A percentile compares a stretch with the other conserved stretches of the same genome.
Evolutionary conservation across 2,888 invertebrate genomes (phyloP).

Genomic region (Microchrysa polita): DNA sequence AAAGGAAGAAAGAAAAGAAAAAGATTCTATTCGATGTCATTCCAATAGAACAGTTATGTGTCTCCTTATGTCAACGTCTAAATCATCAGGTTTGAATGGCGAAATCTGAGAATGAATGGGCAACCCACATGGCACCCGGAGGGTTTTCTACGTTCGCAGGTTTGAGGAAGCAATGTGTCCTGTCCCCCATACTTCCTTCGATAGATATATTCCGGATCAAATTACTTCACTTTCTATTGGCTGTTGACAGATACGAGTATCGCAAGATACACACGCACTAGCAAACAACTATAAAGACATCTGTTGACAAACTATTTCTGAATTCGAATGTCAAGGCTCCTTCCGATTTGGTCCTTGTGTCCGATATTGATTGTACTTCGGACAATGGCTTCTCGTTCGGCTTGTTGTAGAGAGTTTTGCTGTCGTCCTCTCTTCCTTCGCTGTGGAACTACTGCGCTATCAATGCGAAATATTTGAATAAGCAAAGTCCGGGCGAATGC

Average conservation of each 20-base stretch:
- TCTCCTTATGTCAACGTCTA: conserved; percentile 32
- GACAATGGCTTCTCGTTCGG: not conserved
- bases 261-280: conserved; percentile 43
- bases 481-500: too few relatives aligned
- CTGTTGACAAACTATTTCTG: conserved; percentile 49
- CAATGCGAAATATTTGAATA: too few relatives aligned
- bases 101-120: conserved; percentile 19
- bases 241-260: conserved; percentile 44
- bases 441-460: too few relatives aligned
- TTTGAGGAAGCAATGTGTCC: too few relatives aligned
- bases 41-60: conserved; percentile 22
- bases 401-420: too few relatives aligned
- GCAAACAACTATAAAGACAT: conserved; percentile 47
- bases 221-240: conserved; percentile 43
- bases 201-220: conserved; percentile 28
- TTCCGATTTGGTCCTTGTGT: conserved; percentile 47
- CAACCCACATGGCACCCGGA: not conserved
- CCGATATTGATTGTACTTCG: conserved; percentile 23
- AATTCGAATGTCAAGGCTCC: conserved; percentile 48
- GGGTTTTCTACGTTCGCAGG: conserved; percentile 6
- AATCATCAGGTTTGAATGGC: conserved; percentile 38
- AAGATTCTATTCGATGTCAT: conserved; percentile 29
- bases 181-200: too few relatives aligned
- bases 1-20: conserved; percentile 20
- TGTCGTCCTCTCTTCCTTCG: too few relatives aligned